phyloP scores from a whole-genome alignment of 2,888 invertebrate species.

The Keiferia lycopersicella region DNA sequence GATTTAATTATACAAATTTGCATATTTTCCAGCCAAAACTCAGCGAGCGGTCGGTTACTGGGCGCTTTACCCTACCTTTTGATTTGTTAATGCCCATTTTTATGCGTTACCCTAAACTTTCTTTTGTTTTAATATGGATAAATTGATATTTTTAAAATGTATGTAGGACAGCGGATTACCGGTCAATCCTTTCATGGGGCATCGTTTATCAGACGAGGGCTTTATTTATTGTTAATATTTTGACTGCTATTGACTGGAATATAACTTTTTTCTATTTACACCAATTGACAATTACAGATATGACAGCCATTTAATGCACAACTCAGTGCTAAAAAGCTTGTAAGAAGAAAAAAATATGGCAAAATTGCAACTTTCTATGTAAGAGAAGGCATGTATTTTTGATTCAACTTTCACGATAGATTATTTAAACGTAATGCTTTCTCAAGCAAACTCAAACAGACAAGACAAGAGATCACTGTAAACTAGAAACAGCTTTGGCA shows the following conservation, averaged over 20 bases:
- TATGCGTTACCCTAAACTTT: constrained; percentile 40
- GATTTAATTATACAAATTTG: constrained; percentile 70
- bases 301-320: too few relatives aligned
- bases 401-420: too few relatives aligned
- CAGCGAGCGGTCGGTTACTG: constrained; percentile 45
- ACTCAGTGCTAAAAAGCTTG: too few relatives aligned
- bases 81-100: constrained; percentile 55
- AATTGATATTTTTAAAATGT: constrained; percentile 9
- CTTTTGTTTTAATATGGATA: constrained; percentile 34
- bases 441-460: neutral
- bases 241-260: neutral
- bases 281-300: too few relatives aligned
- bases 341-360: too few relatives aligned
- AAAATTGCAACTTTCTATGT: too few relatives aligned
- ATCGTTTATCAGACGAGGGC: constrained; percentile 23
- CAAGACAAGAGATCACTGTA: neutral
- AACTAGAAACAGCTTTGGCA: constrained; percentile 36
- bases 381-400: too few relatives aligned
- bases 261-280: neutral
- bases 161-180: constrained; percentile 4
- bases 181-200: constrained; percentile 8
- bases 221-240: constrained; percentile 14
- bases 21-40: constrained; percentile 58
- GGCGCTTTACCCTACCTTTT: constrained; percentile 54
- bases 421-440: too few relatives aligned